Evolutionary conservation across 2,113 vertebrate species (phyloP), one percentile per base, ranked within the genome.

Genomic region (Beaufortia kweichowensis): DNA sequence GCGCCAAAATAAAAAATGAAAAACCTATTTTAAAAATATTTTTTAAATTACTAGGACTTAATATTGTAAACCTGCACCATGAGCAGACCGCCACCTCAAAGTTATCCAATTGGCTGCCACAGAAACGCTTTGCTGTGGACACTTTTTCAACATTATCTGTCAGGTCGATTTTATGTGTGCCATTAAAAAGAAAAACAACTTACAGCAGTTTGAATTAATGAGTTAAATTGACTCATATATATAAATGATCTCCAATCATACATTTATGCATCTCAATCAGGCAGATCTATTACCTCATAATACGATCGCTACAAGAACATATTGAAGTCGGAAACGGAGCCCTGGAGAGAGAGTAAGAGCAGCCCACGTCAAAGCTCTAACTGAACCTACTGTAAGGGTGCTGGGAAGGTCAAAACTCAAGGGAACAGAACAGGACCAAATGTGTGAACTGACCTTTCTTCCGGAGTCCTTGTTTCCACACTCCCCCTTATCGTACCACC

Each of bases 401-500:
- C 29, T 43, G 26, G 53, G 55, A n/a, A 53, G 50, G 21, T n/a
- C 77, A 87, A 75, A 82, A 85, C 77, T 80, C 76, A 82, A 80
- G 79, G 69, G 70, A 48, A 84, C 82, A 85, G 69, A 84, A 81
- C 83, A 69, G 79, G 76, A 84, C 87, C 46, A 88, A 79, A 46
- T 77, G 87, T 91, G 71, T 75, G 87, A 94, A 98, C 96, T 98
- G 91, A 98, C 96, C 96, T 98, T 98, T 95, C 96, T 96, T 95
- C 93, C 95, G 92, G 96, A 95, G 95, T 98, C 96, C 89, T 94
- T 97, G 95, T 33, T 82, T 95, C 96, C 96, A 97, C 96, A 98
- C 91, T 98, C 95, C 43, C 96, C 96, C 79, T 98, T 98, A 98
- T 98, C 95, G 96, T 98, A 98, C 96, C 96, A 98, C 96, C 96